phyloP scores from a whole-genome alignment of 2,797 vertebrate species.

The Staurois parvus region DNA sequence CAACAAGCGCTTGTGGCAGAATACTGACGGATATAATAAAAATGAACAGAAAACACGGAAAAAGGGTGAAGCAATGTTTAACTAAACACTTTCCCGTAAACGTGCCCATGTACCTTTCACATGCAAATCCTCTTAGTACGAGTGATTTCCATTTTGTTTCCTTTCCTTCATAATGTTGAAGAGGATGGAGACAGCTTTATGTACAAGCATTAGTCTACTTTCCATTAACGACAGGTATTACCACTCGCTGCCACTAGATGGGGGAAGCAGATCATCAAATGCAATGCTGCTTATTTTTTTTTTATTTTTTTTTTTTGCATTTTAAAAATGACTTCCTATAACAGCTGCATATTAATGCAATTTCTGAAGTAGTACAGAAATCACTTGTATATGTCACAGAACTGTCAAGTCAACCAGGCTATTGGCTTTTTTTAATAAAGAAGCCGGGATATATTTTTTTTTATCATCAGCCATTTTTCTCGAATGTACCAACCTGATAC shows the following conservation, averaged over 20 bases:
- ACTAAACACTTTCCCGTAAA: background rate
- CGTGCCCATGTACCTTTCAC: too few relatives aligned
- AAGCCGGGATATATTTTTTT: slow-evolving; percentile 47
- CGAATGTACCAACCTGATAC: slow-evolving; percentile 34
- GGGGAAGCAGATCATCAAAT: slow-evolving; percentile 75
- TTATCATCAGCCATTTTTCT: slow-evolving; percentile 46
- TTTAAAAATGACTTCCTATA: slow-evolving; percentile 59
- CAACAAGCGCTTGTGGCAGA: background rate
- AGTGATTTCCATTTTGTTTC: background rate
- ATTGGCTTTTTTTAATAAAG: slow-evolving; percentile 58
- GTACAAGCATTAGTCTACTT: background rate
- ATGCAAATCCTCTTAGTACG: background rate
- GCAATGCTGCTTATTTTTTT: background rate
- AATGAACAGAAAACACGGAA: background rate
- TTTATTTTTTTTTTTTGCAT: slow-evolving; percentile 9
- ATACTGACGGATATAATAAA: background rate
- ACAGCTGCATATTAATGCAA: slow-evolving; percentile 64
- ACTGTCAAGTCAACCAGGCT: slow-evolving; percentile 62
- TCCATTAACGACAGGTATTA: slow-evolving; percentile 41
- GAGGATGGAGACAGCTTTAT: background rate
- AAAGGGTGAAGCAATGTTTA: background rate
- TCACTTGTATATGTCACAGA: slow-evolving; percentile 63
- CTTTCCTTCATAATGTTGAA: background rate
- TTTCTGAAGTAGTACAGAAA: slow-evolving; percentile 62
- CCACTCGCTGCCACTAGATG: slow-evolving; percentile 78